These are phyloP conservation scores for Parambassis ranga DNA, from an alignment of 2,797 vertebrate genomes.

Conservation along the genomic window DNA sequence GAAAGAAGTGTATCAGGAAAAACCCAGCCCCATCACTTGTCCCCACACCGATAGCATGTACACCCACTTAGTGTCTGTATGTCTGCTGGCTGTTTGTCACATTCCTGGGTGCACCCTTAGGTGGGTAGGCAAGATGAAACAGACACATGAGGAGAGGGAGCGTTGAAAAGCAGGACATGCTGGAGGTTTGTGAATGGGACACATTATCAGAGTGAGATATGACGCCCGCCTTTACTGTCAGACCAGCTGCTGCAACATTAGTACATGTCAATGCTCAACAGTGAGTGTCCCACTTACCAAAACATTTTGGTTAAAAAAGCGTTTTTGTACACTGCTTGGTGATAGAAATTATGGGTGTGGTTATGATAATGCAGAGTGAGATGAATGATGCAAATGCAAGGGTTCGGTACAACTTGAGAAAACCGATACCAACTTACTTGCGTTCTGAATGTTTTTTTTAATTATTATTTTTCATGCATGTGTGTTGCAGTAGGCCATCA, in stretches of 20 bases:
- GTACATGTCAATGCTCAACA: slow-evolving; percentile 20
- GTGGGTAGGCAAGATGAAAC: slow-evolving; percentile 51
- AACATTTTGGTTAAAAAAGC: background rate
- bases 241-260: slow-evolving; percentile 36
- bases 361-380: slow-evolving; percentile 3
- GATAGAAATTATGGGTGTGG: background rate
- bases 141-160: slow-evolving; percentile 24
- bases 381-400: slow-evolving; percentile 10
- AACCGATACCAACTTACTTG: too few relatives aligned
- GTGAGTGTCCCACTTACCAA: background rate
- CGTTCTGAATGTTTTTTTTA: too few relatives aligned
- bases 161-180: slow-evolving; percentile 40
- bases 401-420: background rate
- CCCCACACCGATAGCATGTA: slow-evolving; percentile 27
- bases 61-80: slow-evolving; percentile 44
- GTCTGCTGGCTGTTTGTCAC: slow-evolving; percentile 46
- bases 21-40: slow-evolving; percentile 21
- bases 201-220: slow-evolving; percentile 48
- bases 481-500: slow-evolving; percentile 19
- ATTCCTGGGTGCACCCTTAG: slow-evolving; percentile 48
- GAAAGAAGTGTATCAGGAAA: background rate
- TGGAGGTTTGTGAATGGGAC: slow-evolving; percentile 36
- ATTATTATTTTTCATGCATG: too few relatives aligned
- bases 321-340: slow-evolving; percentile 1
- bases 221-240: slow-evolving; percentile 20